Evolutionary conservation across 2,113 vertebrate species (phyloP).

Genomic region (Spea bombifrons): DNA sequence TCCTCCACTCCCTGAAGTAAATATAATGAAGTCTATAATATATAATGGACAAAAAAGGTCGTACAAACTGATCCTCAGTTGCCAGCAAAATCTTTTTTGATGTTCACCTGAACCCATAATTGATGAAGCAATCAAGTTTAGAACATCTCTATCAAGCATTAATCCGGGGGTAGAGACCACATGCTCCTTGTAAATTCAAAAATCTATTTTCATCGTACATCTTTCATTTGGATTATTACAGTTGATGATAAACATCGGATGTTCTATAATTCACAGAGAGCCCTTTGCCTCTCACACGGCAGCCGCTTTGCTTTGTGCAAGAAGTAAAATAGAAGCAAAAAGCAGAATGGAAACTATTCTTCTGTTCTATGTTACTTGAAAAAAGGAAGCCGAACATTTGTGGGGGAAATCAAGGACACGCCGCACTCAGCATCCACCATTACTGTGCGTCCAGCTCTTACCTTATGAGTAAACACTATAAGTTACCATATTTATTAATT

Average conservation of each 20-base stretch:
- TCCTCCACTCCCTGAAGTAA: no score
- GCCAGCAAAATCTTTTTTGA: no score
- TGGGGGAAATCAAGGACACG: neutral
- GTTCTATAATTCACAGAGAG: neutral
- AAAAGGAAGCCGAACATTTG: neutral
- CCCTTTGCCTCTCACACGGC: neutral
- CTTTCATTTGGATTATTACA: neutral
- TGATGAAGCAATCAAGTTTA: no score
- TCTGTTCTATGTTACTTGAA: slow-evolving; percentile 1
- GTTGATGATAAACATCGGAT: slow-evolving; percentile 17
- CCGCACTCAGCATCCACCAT: neutral
- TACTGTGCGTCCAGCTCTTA: no score
- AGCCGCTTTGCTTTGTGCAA: neutral
- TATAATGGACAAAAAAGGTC: no score
- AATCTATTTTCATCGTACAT: neutral
- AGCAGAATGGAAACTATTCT: neutral
- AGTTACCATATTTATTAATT: no score
- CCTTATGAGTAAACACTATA: no score
- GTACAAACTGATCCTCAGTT: no score
- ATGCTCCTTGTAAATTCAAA: neutral
- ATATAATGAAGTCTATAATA: no score
- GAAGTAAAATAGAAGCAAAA: neutral
- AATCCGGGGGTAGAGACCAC: neutral
- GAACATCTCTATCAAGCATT: neutral
- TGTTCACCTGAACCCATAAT: no score